Base-by-base conservation (phyloP, 2,888 invertebrate species). In the Carcina quercana region DNA sequence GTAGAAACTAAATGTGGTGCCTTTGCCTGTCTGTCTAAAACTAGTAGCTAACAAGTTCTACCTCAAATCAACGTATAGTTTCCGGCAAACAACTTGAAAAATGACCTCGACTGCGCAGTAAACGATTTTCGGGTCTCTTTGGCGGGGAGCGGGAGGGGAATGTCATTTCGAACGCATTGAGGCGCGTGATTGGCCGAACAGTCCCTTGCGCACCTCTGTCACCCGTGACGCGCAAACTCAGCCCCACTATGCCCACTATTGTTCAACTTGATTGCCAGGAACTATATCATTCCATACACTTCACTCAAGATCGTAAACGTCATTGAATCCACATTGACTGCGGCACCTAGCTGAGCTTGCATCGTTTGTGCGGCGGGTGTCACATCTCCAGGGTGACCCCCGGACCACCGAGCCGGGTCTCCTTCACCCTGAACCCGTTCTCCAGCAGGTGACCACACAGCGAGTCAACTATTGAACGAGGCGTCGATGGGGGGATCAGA, bases 361-460 rank as follows among this genome's bases (percentile, higher is more conserved):
- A 11, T 7, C 27, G 17, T 17, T 17, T 28, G 12, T 10, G 32
- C 37, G 40, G 44, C 42, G 45, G 47, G 31, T 34, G 67, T 73
- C 68, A 72, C 67, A 76, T 69, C 53, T 84, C 74, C 15, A 87
- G 67, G 33, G 68, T 56, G 17, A 90, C 86, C 1, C 91, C 91
- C 1, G 67, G 47, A 1, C 88, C 88, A 1, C 90, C 91, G 13
- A 91, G 66, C 8, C 73, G 63, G 1, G 88, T 87, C 45, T 88
- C 78, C 35, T 71, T 83, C 7, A 86, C 86, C 8, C 72, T 51
- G 65, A 86, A 90, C 1, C 87, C 87, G 30, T 71, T 67, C 17
- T 69, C 65, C 2, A 72, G 59, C 20, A 89, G 69, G 17, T 79
- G 72, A 5, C 73, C 54, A 4, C 68, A 64, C 5, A 88, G 54